Percentiles rank a stretch among this genome's conserved stretches.
Evolutionary conservation across 2,888 invertebrate species (phyloP).

Genomic region (Noctua comes): DNA sequence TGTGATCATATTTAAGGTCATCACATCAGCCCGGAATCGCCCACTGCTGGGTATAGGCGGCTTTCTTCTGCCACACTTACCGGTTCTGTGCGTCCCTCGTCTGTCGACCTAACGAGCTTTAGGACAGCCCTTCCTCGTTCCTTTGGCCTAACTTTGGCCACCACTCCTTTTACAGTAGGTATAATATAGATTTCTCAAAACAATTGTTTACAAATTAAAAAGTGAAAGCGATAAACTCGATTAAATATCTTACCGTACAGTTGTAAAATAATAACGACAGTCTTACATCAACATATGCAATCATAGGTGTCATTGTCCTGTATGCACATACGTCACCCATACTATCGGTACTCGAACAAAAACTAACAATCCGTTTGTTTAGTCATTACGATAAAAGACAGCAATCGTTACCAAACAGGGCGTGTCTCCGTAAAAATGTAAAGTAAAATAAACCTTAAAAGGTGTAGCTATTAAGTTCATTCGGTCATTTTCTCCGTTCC

Average conservation of each 20-base stretch:
- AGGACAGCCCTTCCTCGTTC: too few relatives aligned
- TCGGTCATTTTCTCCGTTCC: too few relatives aligned
- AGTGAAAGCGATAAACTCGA: slow-evolving; percentile 32
- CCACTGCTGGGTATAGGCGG: too few relatives aligned
- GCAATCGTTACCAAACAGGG: neutral
- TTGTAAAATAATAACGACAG: slow-evolving; percentile 14
- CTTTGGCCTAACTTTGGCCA: too few relatives aligned
- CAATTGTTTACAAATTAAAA: slow-evolving; percentile 5
- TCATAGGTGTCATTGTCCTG: slow-evolving; percentile 57
- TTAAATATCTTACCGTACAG: slow-evolving; percentile 18
- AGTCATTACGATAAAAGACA: neutral
- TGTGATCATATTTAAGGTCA: neutral
- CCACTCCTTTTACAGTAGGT: too few relatives aligned
- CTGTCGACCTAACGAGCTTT: too few relatives aligned
- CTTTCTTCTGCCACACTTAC: too few relatives aligned
- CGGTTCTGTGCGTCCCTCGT: too few relatives aligned
- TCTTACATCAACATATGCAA: slow-evolving; percentile 59
- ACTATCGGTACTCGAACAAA: slow-evolving; percentile 54
- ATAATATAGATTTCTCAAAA: neutral
- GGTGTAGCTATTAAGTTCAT: neutral
- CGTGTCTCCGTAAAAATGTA: neutral
- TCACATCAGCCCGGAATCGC: neutral
- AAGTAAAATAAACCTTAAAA: neutral
- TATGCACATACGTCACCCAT: slow-evolving; percentile 23
- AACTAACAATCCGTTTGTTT: slow-evolving; percentile 13